Evolutionary conservation across 2,888 invertebrate species (phyloP).

Genomic region (Tenodera sinensis): DNA sequence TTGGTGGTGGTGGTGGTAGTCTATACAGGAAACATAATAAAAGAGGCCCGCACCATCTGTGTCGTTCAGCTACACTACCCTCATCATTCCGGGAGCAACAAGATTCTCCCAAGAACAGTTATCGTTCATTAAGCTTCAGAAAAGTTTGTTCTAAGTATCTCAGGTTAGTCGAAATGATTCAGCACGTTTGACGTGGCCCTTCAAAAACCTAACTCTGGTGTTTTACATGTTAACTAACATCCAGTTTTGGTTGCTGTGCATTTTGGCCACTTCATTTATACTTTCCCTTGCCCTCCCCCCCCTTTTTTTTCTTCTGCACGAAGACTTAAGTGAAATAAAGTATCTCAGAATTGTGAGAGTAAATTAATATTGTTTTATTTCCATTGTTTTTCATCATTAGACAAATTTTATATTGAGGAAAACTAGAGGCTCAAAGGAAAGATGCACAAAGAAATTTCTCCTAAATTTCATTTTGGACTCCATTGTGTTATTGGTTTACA

Average conservation of each 20-base stretch:
- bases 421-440: too few species aligned
- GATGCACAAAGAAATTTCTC: too few species aligned
- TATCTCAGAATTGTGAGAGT: too few species aligned
- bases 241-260: not conserved
- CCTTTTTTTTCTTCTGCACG: not conserved
- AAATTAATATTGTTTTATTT: too few species aligned
- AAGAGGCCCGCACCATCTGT: not conserved
- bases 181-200: not conserved
- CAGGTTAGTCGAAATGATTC: conserved; percentile 15
- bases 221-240: not conserved
- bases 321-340: not conserved
- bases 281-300: not conserved
- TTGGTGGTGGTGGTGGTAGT: too few species aligned
- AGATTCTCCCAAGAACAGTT: not conserved
- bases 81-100: not conserved
- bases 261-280: not conserved
- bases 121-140: conserved; percentile 10
- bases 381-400: too few species aligned
- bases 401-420: too few species aligned
- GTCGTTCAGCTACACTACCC: not conserved
- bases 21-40: not conserved
- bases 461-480: too few species aligned
- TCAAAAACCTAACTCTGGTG: not conserved
- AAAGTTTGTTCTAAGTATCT: conserved; percentile 13
- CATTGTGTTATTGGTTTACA: too few species aligned